phyloP scores from a whole-genome alignment of 2,113 vertebrate genomes.

The Lipophrys pholis region DNA sequence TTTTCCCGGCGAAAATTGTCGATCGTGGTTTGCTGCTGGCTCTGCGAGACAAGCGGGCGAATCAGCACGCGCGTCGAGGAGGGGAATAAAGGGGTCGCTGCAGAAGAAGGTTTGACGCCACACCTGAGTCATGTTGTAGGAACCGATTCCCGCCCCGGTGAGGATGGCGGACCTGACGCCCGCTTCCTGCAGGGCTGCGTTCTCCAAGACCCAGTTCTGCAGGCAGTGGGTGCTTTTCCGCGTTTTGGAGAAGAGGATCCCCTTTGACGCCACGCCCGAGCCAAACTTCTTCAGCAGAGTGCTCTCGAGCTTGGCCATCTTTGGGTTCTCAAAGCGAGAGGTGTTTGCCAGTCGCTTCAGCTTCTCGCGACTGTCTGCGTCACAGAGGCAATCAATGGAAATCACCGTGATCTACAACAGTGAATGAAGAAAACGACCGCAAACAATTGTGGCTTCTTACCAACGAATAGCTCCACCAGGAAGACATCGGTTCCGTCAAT shows the following conservation, averaged over 20 bases:
- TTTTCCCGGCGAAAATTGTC: conserved; percentile 80
- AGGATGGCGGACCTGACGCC: conserved; percentile 83
- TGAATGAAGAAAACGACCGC: not conserved
- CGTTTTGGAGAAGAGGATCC: conserved; percentile 90
- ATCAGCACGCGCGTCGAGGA: too few relatives aligned
- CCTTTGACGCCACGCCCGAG: conserved; percentile 61
- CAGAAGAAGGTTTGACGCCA: not conserved
- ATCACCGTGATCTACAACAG: not conserved
- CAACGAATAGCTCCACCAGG: conserved; percentile 81
- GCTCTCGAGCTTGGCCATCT: conserved; percentile 83
- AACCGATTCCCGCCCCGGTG: conserved; percentile 85
- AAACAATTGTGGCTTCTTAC: conserved; percentile 68
- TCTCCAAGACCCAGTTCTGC: conserved; percentile 86
- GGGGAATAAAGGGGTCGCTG: not conserved
- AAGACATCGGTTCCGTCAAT: conserved; percentile 81
- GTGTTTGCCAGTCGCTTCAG: conserved; percentile 70
- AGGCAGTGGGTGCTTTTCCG: conserved; percentile 86
- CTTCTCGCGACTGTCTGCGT: conserved; percentile 78
- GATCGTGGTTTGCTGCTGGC: conserved; percentile 86
- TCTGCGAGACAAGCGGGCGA: conserved; percentile 59
- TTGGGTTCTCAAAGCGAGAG: conserved; percentile 86
- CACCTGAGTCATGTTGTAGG: conserved; percentile 91
- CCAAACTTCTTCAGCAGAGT: conserved; percentile 85
- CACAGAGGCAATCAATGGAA: not conserved
- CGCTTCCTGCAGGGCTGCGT: conserved; percentile 40